phyloP scores from a whole-genome alignment of 2,888 invertebrate species.

The Carterocephalus palaemon region DNA sequence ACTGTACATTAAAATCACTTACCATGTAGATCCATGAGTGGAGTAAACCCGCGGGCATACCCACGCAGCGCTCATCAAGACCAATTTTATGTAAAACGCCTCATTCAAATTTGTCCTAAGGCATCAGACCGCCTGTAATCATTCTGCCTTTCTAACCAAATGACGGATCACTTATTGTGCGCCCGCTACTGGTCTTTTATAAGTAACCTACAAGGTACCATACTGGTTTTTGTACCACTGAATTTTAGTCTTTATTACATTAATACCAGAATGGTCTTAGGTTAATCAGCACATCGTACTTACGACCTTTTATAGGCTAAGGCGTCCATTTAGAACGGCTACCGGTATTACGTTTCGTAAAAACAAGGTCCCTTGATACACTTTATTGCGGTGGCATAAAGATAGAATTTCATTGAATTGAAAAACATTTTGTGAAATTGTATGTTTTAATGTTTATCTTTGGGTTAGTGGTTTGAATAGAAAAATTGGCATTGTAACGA shows the following conservation, averaged over 20 bases:
- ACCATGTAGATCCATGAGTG: no score
- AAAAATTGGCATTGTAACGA: constrained; percentile 1
- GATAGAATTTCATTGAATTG: constrained; percentile 3
- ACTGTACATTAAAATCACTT: no score
- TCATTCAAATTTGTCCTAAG: constrained; percentile 58
- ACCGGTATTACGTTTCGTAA: constrained; percentile 41
- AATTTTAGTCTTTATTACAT: constrained; percentile 35
- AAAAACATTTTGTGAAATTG: not conserved
- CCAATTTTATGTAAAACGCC: constrained; percentile 23
- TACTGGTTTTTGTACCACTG: constrained; percentile 31
- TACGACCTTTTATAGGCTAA: constrained; percentile 13
- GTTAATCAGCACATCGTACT: constrained; percentile 19
- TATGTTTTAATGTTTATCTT: constrained; percentile 1
- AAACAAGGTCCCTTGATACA: constrained; percentile 22
- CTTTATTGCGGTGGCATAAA: constrained; percentile 9
- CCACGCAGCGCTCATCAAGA: constrained; percentile 13
- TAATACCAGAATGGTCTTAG: constrained; percentile 30
- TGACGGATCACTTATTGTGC: constrained; percentile 75
- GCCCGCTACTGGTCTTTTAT: constrained; percentile 69
- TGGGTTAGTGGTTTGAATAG: no score
- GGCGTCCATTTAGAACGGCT: constrained; percentile 31
- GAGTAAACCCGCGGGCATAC: constrained; percentile 14
- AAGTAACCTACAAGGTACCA: constrained; percentile 35
- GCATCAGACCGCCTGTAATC: constrained; percentile 58
- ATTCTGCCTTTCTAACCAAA: constrained; percentile 65